A percentile compares a stretch with the other conserved stretches of the same genome.
Conservation (phyloP, 2,888 invertebrate genomes). For the Agonopterix arenella region DNA sequence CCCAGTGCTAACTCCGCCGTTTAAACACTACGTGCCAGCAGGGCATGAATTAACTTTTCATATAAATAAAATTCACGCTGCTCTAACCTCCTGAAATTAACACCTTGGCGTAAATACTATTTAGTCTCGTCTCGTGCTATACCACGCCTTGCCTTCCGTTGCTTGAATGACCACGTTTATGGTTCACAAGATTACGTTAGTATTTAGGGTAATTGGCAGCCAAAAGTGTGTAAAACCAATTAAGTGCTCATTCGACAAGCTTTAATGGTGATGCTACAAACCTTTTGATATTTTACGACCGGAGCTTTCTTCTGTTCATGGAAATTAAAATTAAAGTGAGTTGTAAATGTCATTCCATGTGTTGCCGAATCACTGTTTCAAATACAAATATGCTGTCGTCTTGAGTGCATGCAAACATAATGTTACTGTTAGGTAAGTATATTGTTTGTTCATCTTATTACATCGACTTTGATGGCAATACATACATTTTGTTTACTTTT, state of each 20-base stretch:
- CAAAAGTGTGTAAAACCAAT: slow-evolving; percentile 31
- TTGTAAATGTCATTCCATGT: slow-evolving; percentile 10
- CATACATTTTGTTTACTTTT: too few species aligned
- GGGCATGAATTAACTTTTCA: slow-evolving; percentile 75
- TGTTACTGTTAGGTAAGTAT: too few species aligned
- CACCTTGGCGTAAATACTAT: slow-evolving; percentile 73
- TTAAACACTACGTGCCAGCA: slow-evolving; percentile 73
- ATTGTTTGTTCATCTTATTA: too few species aligned
- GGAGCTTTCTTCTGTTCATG: slow-evolving; percentile 12
- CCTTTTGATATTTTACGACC: slow-evolving; percentile 9
- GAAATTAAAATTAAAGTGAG: slow-evolving; percentile 12
- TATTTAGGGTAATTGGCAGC: slow-evolving; percentile 33
- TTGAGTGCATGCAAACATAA: not conserved
- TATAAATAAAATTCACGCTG: slow-evolving; percentile 77
- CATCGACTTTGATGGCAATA: too few species aligned
- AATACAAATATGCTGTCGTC: slow-evolving; percentile 11
- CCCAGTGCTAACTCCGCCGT: slow-evolving; percentile 70
- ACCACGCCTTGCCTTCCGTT: slow-evolving; percentile 30
- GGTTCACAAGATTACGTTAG: slow-evolving; percentile 31
- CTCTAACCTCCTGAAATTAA: slow-evolving; percentile 77
- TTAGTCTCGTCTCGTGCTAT: slow-evolving; percentile 60
- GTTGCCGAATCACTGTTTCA: slow-evolving; percentile 7
- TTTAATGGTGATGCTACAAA: slow-evolving; percentile 5
- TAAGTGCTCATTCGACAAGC: slow-evolving; percentile 29
- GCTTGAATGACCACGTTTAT: slow-evolving; percentile 36